Evolutionary conservation across 2,888 invertebrate species (phyloP), one percentile per base, ranked within the genome.

Genomic region (Drosophila mimetica): DNA sequence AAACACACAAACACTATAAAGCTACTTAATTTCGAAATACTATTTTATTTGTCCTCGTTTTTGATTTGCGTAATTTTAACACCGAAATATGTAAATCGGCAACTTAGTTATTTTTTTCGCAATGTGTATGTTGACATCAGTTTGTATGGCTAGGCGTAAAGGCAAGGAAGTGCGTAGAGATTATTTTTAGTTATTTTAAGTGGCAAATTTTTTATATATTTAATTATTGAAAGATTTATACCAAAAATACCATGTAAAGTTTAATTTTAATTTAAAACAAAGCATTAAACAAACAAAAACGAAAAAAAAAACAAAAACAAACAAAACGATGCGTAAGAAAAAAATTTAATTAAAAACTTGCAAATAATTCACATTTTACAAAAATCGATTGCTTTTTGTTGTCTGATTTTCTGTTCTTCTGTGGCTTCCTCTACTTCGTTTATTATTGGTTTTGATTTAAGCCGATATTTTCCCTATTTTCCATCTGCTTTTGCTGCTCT

Each of bases 201-300:
- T 77, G 71, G 52, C 80, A 83, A 83, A 79, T 79, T 88, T 76
- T 71, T 76, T 58, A 64, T 58, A 74, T 48, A 74, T 88, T 86
- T 88, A 88, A 86, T 84, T 81, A 85, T 75, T 70, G 74, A 85
- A 87, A 81, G 79, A 85, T 84, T 88, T 85, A 88, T 88, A 83
- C 88, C 83, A 88, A 82, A 82, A 88, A 82, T 82, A 82, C 83
- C 79, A 86, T 86, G 78, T 84, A 88, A 82, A 88, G 83, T 41
- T 78, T 87, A 82, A 76, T 88, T 73, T 76, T 82, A 88, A 75
- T 82, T 76, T 30, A 63, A 74, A 74, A 53, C 39, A 57, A 67
- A 39, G 52, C 28, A 55, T 72, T 69, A 77, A 67, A 71, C 72
- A 53, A 65, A 61, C 52, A 65, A 39, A 53, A 65, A 71, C 53